These are phyloP conservation scores for Rhinolophus ferrumequinum DNA, from an alignment of 2,113 vertebrate species.

Conservation along the genomic window DNA sequence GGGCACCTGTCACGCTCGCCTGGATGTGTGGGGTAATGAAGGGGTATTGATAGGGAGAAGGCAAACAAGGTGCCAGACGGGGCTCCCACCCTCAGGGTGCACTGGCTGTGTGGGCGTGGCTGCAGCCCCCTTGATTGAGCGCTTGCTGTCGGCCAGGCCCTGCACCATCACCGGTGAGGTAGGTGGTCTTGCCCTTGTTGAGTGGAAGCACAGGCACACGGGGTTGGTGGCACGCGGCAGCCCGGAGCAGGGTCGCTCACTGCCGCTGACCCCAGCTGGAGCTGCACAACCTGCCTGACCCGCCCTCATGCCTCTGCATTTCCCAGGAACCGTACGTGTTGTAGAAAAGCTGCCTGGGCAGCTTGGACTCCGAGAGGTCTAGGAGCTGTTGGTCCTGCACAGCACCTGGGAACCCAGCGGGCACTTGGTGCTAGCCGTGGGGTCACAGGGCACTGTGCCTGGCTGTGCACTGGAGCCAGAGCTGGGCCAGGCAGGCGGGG, in stretches of 20 bases:
- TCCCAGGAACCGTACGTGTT: fast-evolving
- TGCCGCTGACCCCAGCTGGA: neutral
- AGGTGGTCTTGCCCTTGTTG: neutral
- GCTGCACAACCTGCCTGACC: neutral
- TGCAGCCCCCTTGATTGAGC: neutral
- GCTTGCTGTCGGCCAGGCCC: neutral
- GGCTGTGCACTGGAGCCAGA: neutral
- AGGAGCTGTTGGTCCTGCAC: neutral
- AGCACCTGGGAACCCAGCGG: neutral
- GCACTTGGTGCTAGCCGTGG: neutral
- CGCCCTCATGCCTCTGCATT: neutral
- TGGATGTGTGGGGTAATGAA: fast-evolving
- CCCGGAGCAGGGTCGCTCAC: neutral
- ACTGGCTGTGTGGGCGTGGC: neutral
- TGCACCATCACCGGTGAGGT: neutral
- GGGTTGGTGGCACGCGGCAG: neutral
- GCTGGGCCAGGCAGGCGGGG: fast-evolving
- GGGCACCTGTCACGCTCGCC: neutral
- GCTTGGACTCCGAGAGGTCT: too few relatives aligned
- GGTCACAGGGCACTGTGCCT: neutral
- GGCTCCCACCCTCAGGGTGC: fast-evolving
- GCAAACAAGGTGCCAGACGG: neutral
- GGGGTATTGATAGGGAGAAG: neutral
- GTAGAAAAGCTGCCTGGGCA: neutral
- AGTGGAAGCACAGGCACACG: neutral